Evolutionary conservation across 2,888 invertebrate species (phyloP).

Genomic region (Lobophora halterata): DNA sequence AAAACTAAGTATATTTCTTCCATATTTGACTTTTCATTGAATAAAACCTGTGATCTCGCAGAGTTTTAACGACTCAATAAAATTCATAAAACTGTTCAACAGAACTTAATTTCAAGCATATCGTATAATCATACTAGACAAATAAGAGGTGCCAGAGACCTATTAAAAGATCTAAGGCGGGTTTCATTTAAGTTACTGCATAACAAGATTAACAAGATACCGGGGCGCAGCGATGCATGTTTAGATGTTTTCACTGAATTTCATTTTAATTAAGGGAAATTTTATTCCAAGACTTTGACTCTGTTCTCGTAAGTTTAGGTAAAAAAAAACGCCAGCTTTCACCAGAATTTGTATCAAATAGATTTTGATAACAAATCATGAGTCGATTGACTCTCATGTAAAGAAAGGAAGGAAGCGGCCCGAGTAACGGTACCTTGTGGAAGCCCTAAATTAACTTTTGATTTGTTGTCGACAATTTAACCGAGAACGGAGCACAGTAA

Average conservation of each 20-base stretch:
- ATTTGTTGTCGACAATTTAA: too few relatives aligned
- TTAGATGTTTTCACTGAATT: not conserved
- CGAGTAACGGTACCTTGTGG: constrained; percentile 20
- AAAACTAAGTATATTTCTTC: too few relatives aligned
- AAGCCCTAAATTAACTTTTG: constrained; percentile 20
- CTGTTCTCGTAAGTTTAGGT: not conserved
- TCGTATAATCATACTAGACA: constrained; percentile 8
- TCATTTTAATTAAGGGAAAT: not conserved
- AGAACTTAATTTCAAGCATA: constrained; percentile 17
- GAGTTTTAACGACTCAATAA: too few relatives aligned
- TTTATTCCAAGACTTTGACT: not conserved
- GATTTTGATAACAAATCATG: too few relatives aligned
- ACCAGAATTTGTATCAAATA: too few relatives aligned
- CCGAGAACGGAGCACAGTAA: too few relatives aligned
- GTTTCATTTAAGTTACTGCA: constrained; percentile 45
- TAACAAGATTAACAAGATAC: constrained; percentile 20
- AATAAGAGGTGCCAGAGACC: constrained; percentile 18
- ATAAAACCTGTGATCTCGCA: too few relatives aligned
- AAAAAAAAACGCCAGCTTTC: not conserved
- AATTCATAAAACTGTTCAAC: too few relatives aligned
- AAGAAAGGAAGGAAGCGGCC: constrained; percentile 16
- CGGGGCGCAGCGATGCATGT: not conserved
- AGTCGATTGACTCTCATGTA: too few relatives aligned
- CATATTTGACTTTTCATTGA: too few relatives aligned
- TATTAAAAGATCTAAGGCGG: constrained; percentile 37